phyloP scores from a whole-genome alignment of 2,888 invertebrate species.

The Xestia xanthographa region DNA sequence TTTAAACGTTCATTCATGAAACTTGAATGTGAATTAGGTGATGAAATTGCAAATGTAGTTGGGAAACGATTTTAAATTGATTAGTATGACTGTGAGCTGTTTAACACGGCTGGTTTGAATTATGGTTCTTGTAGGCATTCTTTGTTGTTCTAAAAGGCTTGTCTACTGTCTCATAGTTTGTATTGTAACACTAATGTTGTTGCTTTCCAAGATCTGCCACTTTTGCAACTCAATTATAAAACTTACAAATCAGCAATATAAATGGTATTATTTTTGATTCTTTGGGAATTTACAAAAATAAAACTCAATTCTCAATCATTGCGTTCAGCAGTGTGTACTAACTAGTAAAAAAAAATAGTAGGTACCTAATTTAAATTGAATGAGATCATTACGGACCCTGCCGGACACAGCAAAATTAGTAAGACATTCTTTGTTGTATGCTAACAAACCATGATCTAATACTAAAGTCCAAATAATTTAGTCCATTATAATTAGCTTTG shows the following conservation, averaged over 20 bases:
- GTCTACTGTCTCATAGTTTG: neutral
- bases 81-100: neutral
- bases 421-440: neutral
- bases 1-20: slow-evolving; percentile 63
- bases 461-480: slow-evolving; percentile 9
- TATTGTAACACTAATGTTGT: neutral
- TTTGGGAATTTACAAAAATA: neutral
- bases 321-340: too few relatives aligned
- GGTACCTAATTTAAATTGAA: neutral
- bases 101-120: neutral
- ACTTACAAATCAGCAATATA: neutral
- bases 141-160: neutral
- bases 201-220: too few relatives aligned
- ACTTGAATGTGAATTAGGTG: slow-evolving; percentile 53
- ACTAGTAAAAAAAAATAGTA: neutral
- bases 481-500: slow-evolving; percentile 25
- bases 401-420: neutral
- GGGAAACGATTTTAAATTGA: slow-evolving; percentile 17
- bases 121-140: neutral
- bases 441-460: slow-evolving; percentile 9
- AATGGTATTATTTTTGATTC: neutral
- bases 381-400: neutral
- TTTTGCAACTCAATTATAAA: neutral
- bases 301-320: neutral
- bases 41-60: slow-evolving; percentile 51